Conservation (phyloP, 2,113 vertebrate genomes). For the Clupea harengus region DNA sequence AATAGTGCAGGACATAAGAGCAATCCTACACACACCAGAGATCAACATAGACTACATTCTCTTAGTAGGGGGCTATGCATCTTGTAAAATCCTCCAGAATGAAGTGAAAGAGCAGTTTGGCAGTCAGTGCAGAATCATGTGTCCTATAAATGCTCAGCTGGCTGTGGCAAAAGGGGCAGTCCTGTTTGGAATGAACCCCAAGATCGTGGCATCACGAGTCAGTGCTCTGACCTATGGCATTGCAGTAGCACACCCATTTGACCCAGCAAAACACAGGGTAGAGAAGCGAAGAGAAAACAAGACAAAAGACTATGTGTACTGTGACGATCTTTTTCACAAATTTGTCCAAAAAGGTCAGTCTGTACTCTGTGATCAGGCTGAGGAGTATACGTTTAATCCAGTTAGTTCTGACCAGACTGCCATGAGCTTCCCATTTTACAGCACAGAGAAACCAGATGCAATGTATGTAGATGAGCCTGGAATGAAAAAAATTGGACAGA, state of each 20-base stretch:
- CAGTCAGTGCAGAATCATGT: conserved; percentile 13
- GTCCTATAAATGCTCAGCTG: conserved; percentile 28
- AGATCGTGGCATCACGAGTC: not conserved
- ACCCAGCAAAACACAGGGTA: conserved; percentile 3
- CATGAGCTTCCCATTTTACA: conserved; percentile 2
- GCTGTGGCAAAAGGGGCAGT: conserved; percentile 27
- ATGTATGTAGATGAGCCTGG: conserved; percentile 35
- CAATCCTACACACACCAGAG: conserved; percentile 16
- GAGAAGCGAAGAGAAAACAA: not conserved
- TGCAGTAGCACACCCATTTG: accelerated
- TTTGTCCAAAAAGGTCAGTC: conserved; percentile 29
- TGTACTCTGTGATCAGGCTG: conserved; percentile 34
- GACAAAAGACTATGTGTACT: not conserved
- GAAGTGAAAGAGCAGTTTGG: conserved; percentile 29
- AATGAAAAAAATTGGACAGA: conserved; percentile 14
- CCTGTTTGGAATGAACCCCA: conserved; percentile 22
- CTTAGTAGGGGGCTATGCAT: conserved; percentile 47
- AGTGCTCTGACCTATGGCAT: conserved; percentile 40
- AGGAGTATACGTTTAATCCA: conserved; percentile 10
- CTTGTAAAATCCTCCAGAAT: conserved; percentile 16
- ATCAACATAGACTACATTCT: conserved; percentile 31
- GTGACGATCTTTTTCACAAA: conserved; percentile 16
- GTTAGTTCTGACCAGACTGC: not conserved
- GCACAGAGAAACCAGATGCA: conserved; percentile 23
- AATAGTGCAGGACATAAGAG: conserved; percentile 21